These are phyloP conservation scores for Pantherophis alleghaniensis DNA, from an alignment of 2,797 vertebrate genomes.

Conservation along the genomic window DNA sequence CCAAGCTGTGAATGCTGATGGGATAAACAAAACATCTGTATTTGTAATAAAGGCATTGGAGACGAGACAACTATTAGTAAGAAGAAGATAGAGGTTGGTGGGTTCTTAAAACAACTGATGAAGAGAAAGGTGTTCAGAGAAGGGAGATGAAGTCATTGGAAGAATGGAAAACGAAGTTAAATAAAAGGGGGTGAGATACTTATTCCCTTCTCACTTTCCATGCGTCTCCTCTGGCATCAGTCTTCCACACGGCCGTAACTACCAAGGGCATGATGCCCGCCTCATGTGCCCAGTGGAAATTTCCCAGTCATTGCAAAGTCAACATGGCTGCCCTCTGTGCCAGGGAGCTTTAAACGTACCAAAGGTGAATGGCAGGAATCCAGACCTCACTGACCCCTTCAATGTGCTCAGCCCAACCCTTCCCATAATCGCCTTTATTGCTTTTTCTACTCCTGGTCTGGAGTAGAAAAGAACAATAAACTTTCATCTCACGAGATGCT, in stretches of 20 bases:
- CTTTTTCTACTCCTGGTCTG: too few species aligned
- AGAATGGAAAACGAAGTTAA: background rate
- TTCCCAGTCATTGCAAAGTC: background rate
- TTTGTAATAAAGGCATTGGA: background rate
- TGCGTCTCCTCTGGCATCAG: background rate
- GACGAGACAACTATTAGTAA: background rate
- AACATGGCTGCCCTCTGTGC: background rate
- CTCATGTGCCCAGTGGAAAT: background rate
- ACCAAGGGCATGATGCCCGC: background rate
- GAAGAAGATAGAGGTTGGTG: background rate
- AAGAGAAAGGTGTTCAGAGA: background rate
- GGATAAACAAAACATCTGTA: background rate
- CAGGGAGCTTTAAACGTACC: background rate
- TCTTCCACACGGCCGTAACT: too few species aligned
- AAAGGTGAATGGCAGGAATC: background rate
- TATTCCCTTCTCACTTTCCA: background rate
- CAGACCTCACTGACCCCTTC: background rate
- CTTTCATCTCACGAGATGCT: background rate
- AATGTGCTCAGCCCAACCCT: background rate
- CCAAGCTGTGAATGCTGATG: background rate
- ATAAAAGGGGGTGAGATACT: background rate
- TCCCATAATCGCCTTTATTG: background rate
- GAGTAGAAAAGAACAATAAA: background rate
- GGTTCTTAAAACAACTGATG: background rate
- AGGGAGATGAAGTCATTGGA: background rate